These are phyloP conservation scores for Ammodytes dubius DNA, from an alignment of 2,113 vertebrate species.

Conservation along the genomic window DNA sequence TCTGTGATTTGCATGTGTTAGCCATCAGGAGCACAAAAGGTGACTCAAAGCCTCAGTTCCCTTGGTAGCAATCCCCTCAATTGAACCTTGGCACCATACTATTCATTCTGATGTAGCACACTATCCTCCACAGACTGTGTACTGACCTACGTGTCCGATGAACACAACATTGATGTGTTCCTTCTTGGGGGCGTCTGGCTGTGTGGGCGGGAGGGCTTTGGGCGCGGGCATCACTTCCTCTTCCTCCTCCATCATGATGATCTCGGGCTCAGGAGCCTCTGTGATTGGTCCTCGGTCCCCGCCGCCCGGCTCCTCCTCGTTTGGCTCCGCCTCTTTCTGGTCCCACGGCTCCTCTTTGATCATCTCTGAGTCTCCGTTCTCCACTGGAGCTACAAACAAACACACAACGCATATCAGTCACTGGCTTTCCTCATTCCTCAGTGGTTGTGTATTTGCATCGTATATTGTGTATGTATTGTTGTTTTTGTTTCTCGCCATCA, in stretches of 20 bases:
- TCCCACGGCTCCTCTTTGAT: slow-evolving; percentile 92
- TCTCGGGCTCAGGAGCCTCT: slow-evolving; percentile 67
- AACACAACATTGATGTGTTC: slow-evolving; percentile 99
- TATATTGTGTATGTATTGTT: too few relatives aligned
- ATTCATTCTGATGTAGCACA: neutral
- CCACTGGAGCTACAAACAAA: slow-evolving; percentile 83
- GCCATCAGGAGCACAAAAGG: neutral
- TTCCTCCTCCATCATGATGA: slow-evolving; percentile 86
- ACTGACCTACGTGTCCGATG: slow-evolving; percentile 98
- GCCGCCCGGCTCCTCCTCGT: slow-evolving; percentile 91
- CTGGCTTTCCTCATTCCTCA: neutral
- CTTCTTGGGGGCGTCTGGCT: slow-evolving; percentile 94
- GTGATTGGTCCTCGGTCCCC: slow-evolving; percentile 86
- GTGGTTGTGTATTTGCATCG: too few relatives aligned
- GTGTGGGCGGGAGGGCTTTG: slow-evolving; percentile 88
- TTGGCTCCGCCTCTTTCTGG: slow-evolving; percentile 93
- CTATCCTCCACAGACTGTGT: neutral
- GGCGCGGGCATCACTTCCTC: slow-evolving; percentile 90
- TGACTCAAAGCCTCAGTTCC: neutral
- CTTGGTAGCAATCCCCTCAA: neutral
- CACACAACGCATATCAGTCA: neutral
- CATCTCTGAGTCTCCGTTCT: slow-evolving; percentile 94
- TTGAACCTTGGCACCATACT: too few relatives aligned
- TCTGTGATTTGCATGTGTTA: neutral
- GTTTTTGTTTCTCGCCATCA: too few relatives aligned